Evolutionary conservation across 2,888 invertebrate species (phyloP).

Genomic region (Steromphala cineraria): DNA sequence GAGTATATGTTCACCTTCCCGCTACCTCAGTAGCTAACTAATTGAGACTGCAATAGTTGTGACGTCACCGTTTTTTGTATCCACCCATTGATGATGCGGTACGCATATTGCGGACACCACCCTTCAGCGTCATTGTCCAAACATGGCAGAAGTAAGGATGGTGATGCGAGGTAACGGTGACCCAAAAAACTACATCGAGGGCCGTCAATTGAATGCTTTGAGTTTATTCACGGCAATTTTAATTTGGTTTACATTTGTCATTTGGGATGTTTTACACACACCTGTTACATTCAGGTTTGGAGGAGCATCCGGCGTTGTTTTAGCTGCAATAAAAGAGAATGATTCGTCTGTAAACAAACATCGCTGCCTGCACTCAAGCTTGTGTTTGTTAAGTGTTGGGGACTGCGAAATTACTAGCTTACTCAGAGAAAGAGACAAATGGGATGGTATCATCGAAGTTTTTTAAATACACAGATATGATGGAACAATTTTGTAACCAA

Average conservation of each 20-base stretch:
- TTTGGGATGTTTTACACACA: background rate
- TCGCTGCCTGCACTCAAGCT: background rate
- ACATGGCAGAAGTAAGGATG: background rate
- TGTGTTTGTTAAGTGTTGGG: background rate
- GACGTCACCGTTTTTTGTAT: conserved; percentile 8
- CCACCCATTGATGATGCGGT: conserved; percentile 1
- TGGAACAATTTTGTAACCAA: background rate
- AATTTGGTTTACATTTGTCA: background rate
- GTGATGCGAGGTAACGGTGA: too few relatives aligned
- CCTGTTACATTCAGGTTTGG: background rate
- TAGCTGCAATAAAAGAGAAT: background rate
- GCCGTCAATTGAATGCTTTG: background rate
- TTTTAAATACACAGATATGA: too few relatives aligned
- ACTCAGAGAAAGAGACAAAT: background rate
- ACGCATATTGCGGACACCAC: background rate
- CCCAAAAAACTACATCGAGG: background rate
- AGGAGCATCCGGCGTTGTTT: background rate
- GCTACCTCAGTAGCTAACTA: background rate
- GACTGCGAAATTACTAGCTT: background rate
- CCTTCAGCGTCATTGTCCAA: background rate
- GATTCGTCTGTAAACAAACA: background rate
- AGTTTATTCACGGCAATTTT: background rate
- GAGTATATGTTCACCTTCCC: background rate
- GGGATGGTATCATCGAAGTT: background rate
- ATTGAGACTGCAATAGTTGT: background rate